Conservation (phyloP, 2,113 vertebrate species). For the Leptodactylus fuscus region DNA sequence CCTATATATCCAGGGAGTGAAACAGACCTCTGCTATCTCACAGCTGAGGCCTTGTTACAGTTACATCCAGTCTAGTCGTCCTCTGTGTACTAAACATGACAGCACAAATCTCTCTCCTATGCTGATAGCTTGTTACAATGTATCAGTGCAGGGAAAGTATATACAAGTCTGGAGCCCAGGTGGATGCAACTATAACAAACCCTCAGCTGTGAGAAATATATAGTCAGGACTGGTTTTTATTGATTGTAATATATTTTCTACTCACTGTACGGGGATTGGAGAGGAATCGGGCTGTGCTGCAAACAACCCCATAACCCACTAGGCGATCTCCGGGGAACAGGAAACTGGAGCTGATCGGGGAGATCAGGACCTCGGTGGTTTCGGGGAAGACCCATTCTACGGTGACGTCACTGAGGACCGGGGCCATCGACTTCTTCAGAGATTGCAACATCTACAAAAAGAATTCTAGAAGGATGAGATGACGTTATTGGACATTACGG, state of each 20-base stretch:
- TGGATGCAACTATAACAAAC: no score
- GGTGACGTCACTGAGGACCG: conserved; percentile 87
- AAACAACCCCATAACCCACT: conserved; percentile 86
- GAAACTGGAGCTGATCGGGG: conserved; percentile 82
- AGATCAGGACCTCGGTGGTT: conserved; percentile 88
- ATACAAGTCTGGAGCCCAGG: not conserved
- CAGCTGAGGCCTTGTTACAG: not conserved
- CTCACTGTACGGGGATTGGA: conserved; percentile 86
- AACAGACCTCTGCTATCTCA: not conserved
- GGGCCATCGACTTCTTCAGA: conserved; percentile 91
- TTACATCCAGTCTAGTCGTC: not conserved
- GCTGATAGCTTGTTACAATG: not conserved
- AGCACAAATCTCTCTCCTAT: not conserved
- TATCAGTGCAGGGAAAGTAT: not conserved
- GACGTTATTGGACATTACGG: not conserved
- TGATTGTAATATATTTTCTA: conserved; percentile 27
- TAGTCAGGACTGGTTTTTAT: not conserved
- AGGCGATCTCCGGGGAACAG: conserved; percentile 92
- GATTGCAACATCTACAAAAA: conserved; percentile 86
- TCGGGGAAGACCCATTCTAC: conserved; percentile 95
- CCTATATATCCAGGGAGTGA: no score
- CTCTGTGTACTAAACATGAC: not conserved
- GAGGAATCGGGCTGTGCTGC: conserved; percentile 83
- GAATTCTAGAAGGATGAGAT: not conserved
- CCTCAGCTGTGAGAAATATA: no score